phyloP scores from a whole-genome alignment of 2,113 vertebrate species.

The Lamprotornis superbus region DNA sequence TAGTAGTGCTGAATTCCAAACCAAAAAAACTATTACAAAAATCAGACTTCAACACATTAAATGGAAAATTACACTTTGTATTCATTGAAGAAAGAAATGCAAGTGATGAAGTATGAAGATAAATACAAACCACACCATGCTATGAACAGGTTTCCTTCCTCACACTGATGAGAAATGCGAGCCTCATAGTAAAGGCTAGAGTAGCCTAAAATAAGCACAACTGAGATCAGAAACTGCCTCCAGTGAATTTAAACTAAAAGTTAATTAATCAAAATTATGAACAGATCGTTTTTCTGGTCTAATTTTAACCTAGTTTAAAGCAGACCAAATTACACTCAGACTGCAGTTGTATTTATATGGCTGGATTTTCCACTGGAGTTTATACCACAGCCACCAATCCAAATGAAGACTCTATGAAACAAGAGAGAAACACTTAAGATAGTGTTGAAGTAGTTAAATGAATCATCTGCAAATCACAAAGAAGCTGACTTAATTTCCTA shows the following conservation, averaged over 20 bases:
- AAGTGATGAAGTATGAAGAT: neutral
- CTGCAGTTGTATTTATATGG: neutral
- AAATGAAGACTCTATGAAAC: neutral
- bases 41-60: neutral
- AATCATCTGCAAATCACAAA: neutral
- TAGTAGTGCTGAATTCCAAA: neutral
- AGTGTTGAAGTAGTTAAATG: neutral
- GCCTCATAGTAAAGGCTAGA: neutral
- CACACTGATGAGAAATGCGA: neutral
- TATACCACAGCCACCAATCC: neutral
- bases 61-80: neutral
- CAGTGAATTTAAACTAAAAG: neutral
- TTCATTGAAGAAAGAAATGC: neutral
- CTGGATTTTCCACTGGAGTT: neutral
- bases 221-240: neutral
- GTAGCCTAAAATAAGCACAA: neutral
- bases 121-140: neutral
- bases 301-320: neutral
- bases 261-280: neutral
- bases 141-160: neutral
- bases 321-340: neutral
- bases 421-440: neutral
- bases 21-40: neutral
- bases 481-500: neutral
- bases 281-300: neutral